Evolutionary conservation across 2,797 vertebrate species (phyloP).

Genomic region (Propithecus perrieri): DNA sequence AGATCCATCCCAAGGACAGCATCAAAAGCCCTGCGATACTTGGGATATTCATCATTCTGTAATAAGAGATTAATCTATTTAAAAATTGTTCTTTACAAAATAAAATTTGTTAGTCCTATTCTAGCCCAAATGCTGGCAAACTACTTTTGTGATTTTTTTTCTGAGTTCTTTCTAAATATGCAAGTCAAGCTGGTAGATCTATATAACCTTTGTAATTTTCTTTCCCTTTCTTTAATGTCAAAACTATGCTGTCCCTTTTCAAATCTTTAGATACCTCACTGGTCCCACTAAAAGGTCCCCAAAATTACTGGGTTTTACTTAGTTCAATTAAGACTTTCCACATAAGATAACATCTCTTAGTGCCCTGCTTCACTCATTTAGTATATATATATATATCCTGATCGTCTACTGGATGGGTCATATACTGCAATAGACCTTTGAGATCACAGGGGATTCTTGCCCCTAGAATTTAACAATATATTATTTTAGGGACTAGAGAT

Average conservation of each 20-base stretch:
- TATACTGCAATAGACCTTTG: neutral
- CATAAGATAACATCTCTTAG: neutral
- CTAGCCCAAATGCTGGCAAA: conserved; percentile 48
- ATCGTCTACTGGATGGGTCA: neutral
- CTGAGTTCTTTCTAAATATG: conserved; percentile 36
- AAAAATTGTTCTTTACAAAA: conserved; percentile 40
- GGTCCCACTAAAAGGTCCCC: neutral
- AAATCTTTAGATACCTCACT: neutral
- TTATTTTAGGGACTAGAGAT: neutral
- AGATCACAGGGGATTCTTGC: neutral
- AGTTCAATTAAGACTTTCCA: neutral
- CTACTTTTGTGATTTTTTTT: conserved; percentile 33
- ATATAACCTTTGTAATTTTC: neutral
- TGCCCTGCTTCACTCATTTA: neutral
- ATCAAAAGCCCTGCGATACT: neutral
- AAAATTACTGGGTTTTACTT: neutral
- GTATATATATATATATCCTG: neutral
- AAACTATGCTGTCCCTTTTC: neutral
- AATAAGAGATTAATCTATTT: conserved; percentile 11
- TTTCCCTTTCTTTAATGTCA: neutral
- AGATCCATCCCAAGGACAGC: conserved; percentile 22
- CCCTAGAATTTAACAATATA: neutral
- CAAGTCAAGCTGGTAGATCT: neutral
- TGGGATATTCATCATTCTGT: neutral
- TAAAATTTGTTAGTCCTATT: conserved; percentile 31